Percentiles rank a stretch among this genome's conserved stretches.
phyloP scores from a whole-genome alignment of 2,797 vertebrate species.

The Meriones psammophilus region DNA sequence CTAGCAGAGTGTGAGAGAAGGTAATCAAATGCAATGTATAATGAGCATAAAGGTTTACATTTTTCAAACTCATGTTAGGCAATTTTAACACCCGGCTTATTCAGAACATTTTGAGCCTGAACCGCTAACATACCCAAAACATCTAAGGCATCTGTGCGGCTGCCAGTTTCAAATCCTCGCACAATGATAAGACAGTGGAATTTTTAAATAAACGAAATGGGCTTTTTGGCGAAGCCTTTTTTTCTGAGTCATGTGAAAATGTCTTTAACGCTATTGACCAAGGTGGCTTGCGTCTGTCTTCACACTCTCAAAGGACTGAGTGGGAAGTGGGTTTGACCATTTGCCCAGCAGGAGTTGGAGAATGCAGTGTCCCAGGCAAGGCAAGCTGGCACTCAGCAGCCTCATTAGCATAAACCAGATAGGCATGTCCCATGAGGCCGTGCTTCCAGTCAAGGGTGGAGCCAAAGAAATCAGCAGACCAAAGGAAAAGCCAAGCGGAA shows the following conservation, averaged over 20 bases:
- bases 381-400: conserved; percentile 62
- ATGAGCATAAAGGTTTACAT: conserved; percentile 63
- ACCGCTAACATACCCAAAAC: conserved; percentile 49
- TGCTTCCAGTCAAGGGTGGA: conserved; percentile 85
- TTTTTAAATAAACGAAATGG: conserved; percentile 75
- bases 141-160: neutral
- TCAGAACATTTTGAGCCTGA: conserved; percentile 17
- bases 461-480: conserved; percentile 78
- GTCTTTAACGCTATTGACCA: conserved; percentile 48
- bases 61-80: neutral
- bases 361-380: neutral
- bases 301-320: conserved; percentile 18
- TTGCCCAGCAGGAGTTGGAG: conserved; percentile 47
- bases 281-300: conserved; percentile 36
- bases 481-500: conserved; percentile 85
- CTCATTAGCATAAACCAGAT: conserved; percentile 77
- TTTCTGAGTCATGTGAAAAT: conserved; percentile 65
- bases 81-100: conserved; percentile 22
- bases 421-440: conserved; percentile 66
- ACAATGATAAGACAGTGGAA: conserved; percentile 67
- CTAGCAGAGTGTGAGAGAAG: neutral
- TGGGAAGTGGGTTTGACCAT: conserved; percentile 31
- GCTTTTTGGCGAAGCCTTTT: conserved; percentile 53
- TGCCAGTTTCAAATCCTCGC: conserved; percentile 59
- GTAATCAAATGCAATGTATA: conserved; percentile 27